Evolutionary conservation across 1,140 invertebrate species (phyloP), one percentile per base, ranked within the genome.

Genomic region (Calephelis virginiensis): DNA sequence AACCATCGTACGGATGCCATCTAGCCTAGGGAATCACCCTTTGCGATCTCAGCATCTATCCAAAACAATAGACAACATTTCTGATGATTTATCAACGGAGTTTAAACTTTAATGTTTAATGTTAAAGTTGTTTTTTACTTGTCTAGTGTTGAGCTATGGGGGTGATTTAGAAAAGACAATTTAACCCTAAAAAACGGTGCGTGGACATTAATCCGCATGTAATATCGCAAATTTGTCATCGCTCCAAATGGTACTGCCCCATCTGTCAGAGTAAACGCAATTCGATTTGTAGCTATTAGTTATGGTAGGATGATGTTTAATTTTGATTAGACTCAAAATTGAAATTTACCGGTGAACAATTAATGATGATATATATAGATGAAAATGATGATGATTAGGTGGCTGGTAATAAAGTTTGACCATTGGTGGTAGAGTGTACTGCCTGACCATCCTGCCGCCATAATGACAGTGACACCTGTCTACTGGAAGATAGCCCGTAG

Each of bases 151-250:
- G 72, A 67, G 66, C 61, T 69, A 66, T 47, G 61, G 78, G 85
- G 84, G 84, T 82, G 81, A 84, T 87, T 64, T 76, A 73, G 78
- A 87, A 90, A 89, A 89, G 89, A 91, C 89, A 91, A 91, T 91
- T 91, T 89, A 89, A 89, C 89, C 89, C 89, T 89, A 89, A 91
- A 91, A 89, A 91, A 88, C 85, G 83, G 80, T 83, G 80, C 82
- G 83, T 68, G 74, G 85, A 91, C 85, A 89, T 89, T 91, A 91
- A 91, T 91, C 88, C 88, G 81, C 81, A 88, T 89, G 88, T 89
- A 89, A 91, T 89, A 91, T 91, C 82, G 85, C 85, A 81, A 91
- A 91, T 91, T 91, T 91, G 89, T 89, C 85, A 81, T 89, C 84
- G 82, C 78, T 82, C 83, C 75, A 78, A 67, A 53, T 71, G 72